These are phyloP conservation scores for Tinea pellionella DNA, from an alignment of 2,888 invertebrate species.

Conservation along the genomic window DNA sequence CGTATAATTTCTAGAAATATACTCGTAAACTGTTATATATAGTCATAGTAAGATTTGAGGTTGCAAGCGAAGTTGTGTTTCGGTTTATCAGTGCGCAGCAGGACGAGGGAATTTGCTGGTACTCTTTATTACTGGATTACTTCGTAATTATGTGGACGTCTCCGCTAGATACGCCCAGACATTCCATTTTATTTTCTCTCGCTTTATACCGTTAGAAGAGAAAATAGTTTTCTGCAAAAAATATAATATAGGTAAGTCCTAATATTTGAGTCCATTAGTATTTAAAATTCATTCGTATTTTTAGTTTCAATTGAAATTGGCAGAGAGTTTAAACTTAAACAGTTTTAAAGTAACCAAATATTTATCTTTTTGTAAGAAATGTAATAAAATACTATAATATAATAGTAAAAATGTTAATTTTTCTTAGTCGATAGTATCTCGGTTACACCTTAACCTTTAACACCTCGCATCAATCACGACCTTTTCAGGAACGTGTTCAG, in stretches of 20 bases:
- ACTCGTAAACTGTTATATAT: background rate
- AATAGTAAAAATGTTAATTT: background rate
- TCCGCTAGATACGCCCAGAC: constrained; percentile 15
- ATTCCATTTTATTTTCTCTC: constrained; percentile 10
- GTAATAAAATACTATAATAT: no score
- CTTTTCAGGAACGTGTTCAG: background rate
- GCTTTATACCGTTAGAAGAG: constrained; percentile 4
- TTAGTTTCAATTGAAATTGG: no score
- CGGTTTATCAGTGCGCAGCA: constrained; percentile 26
- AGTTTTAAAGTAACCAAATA: no score
- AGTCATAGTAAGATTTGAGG: background rate
- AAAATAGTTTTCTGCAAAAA: background rate
- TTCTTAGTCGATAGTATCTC: background rate
- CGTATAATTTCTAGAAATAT: background rate
- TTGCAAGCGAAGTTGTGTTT: constrained; percentile 11
- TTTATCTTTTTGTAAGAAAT: no score
- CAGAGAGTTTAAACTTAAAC: no score
- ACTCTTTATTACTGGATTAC: constrained; percentile 29
- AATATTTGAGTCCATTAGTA: no score
- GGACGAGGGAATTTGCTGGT: constrained; percentile 24
- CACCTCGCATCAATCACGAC: background rate
- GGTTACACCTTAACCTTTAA: background rate
- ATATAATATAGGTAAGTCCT: no score
- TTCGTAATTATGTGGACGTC: constrained; percentile 24
- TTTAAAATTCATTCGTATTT: no score